Evolutionary conservation across 2,888 invertebrate species (phyloP).

Genomic region (Carabus problematicus): DNA sequence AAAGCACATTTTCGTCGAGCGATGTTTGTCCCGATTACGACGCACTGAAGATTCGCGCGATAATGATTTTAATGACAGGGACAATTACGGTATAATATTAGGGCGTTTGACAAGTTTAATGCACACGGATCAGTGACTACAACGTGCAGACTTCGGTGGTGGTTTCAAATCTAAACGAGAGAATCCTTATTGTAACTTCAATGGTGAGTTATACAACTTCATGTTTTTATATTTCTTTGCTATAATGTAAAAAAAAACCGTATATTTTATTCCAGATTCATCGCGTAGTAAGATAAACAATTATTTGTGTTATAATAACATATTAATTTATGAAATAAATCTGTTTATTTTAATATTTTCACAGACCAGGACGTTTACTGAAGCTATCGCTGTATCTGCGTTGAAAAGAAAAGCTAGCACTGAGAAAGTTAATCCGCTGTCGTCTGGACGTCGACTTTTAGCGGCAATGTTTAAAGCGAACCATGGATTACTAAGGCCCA

Average conservation of each 20-base stretch:
- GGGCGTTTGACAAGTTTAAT: constrained; percentile 9
- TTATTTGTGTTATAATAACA: too few species aligned
- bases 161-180: background rate
- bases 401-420: constrained; percentile 5
- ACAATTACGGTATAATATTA: constrained; percentile 23
- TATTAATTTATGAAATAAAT: too few species aligned
- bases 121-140: background rate
- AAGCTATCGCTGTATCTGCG: background rate
- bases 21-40: constrained; percentile 21
- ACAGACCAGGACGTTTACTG: too few species aligned
- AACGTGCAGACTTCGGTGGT: background rate
- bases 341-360: too few species aligned
- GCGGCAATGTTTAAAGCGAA: constrained; percentile 17
- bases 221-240: too few species aligned
- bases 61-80: constrained; percentile 19
- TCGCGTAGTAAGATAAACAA: too few species aligned
- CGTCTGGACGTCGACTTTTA: background rate
- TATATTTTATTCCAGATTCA: too few species aligned
- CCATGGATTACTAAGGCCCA: constrained; percentile 19
- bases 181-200: too few species aligned
- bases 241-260: too few species aligned
- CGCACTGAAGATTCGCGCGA: constrained; percentile 21
- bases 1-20: background rate
- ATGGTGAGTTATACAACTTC: too few species aligned
- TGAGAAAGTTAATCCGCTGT: background rate